Evolutionary conservation across 2,888 invertebrate species (phyloP).

Genomic region (Cosmopolites sordidus): DNA sequence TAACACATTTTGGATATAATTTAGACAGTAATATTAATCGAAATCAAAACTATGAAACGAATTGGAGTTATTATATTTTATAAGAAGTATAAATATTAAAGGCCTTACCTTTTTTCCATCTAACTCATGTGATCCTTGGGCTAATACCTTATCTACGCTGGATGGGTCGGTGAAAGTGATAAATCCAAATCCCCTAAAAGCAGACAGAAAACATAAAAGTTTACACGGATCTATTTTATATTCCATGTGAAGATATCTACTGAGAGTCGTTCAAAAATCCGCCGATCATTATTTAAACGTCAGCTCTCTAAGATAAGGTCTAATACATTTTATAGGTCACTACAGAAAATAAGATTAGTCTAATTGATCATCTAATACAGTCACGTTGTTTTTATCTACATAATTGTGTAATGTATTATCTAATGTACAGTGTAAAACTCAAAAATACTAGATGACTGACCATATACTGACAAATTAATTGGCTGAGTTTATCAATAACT

Average conservation of each 20-base stretch:
- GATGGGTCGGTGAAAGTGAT: constrained; percentile 98
- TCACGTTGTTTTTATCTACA: too few species aligned
- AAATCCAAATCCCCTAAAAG: constrained; percentile 96
- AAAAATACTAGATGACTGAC: too few species aligned
- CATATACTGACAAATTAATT: not conserved
- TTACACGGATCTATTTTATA: constrained; percentile 16
- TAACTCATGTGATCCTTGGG: constrained; percentile 96
- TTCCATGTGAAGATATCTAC: constrained; percentile 19
- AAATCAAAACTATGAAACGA: too few species aligned
- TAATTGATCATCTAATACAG: too few species aligned
- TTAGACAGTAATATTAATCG: too few species aligned
- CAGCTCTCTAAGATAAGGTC: not conserved
- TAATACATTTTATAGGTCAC: too few species aligned
- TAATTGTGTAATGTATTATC: too few species aligned
- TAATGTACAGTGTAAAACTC: too few species aligned
- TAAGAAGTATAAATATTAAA: not conserved
- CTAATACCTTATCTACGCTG: constrained; percentile 99
- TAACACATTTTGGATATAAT: too few species aligned
- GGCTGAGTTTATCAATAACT: not conserved
- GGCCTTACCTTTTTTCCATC: constrained; percentile 96
- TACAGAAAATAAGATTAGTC: too few species aligned
- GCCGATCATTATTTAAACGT: not conserved
- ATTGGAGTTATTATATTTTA: too few species aligned
- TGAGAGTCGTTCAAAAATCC: not conserved
- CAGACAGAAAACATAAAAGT: constrained; percentile 23